Base-by-base conservation (phyloP, 2,797 vertebrate species). In the Novumbra hubbsi region DNA sequence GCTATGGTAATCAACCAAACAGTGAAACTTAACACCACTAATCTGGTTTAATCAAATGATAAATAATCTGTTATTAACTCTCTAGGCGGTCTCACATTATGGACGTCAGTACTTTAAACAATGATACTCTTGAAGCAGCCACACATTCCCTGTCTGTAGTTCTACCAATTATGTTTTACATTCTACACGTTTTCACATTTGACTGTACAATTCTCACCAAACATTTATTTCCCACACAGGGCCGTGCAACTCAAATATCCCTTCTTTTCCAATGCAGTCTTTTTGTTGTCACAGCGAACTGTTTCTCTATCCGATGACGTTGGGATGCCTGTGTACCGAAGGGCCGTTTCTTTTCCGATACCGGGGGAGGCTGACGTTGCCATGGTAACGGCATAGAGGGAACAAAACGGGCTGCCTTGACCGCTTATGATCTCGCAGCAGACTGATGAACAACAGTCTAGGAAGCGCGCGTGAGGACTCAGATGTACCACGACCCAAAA, bases 311-410 rank as follows among this genome's bases (percentile, higher is more conserved):
- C 5, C 28, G 14, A 64, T 27, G 24, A 60, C 55, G 21, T 60
- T 21, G 28, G 62, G 85, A 41, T 73, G 62, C 67, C 71, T 73
- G 17, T 41, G 60, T 41, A 27, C 76, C 66, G 70, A 85, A 68
- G 68, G 73, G 75, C 71, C 55, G 57, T 38, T 71, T 80, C 78
- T 57, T 73, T 80, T 73, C 76, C 72, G 77, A 70, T 81, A 75
- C 77, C 78, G 83, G 80, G 83, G 72, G 84, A 72, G 75, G 57
- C 77, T 64, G 67, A 75, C 63, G 91, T 94, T 92, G 87, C 92
- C 81, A 90, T 90, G 88, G 91, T 81, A 90, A 93, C 91, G 60
- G 84, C 80, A 86, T 78, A 83, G 69, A 74, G 67, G 75, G 72
- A 70, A 71, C 82, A 57, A 34, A 68, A 71, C 63, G 50, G 71